phyloP scores from a whole-genome alignment of 1,140 invertebrate genomes.

The Drosophila busckii region DNA sequence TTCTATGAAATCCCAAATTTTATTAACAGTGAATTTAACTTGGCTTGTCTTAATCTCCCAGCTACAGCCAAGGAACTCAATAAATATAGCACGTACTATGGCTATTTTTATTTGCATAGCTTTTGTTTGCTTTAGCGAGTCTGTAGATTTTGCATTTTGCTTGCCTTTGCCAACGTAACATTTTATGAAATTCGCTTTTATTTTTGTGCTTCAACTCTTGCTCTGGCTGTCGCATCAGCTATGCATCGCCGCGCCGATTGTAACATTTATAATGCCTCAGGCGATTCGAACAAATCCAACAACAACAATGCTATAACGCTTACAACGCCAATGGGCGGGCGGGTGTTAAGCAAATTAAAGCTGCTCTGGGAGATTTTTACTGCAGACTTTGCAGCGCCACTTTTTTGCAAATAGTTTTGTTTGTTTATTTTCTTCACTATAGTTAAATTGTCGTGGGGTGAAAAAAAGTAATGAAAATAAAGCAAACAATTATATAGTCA shows the following conservation, averaged over 20 bases:
- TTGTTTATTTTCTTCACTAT: conserved; percentile 31
- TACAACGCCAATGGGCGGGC: conserved; percentile 8
- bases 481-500: conserved; percentile 34
- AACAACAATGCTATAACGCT: conserved; percentile 13
- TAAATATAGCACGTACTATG: no score
- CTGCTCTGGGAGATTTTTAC: background rate
- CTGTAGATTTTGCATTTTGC: no score
- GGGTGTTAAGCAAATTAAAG: conserved; percentile 49
- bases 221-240: conserved; percentile 39
- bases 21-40: no score
- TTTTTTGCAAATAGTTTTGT: conserved; percentile 7
- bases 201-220: conserved; percentile 22
- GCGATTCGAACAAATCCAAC: conserved; percentile 7
- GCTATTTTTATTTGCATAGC: conserved; percentile 1
- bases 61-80: no score
- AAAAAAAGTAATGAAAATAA: conserved; percentile 16
- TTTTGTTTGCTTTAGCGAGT: conserved; percentile 3
- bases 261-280: conserved; percentile 30
- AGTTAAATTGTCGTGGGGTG: conserved; percentile 51
- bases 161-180: no score
- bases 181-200: no score
- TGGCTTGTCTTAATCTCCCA: no score
- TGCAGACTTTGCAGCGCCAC: background rate
- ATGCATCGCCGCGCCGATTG: conserved; percentile 52
- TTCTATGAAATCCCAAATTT: no score